Evolutionary conservation across 2,113 vertebrate genomes (phyloP).

Genomic region (Procapra przewalskii): DNA sequence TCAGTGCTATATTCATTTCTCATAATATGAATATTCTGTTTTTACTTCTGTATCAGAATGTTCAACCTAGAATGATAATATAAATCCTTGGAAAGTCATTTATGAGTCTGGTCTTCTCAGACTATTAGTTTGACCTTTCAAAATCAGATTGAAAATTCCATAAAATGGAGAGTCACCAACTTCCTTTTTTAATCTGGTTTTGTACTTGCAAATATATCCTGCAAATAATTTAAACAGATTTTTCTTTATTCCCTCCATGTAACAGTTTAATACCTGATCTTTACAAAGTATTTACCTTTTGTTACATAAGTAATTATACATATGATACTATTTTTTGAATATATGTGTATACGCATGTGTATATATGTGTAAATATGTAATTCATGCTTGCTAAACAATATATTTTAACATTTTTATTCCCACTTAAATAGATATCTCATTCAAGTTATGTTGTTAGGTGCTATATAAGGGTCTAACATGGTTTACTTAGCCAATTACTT

Average conservation of each 20-base stretch:
- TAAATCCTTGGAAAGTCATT: conserved; percentile 2
- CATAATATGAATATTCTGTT: conserved; percentile 16
- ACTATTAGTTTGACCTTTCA: conserved; percentile 9
- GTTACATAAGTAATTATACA: background rate
- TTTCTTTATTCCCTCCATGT: background rate
- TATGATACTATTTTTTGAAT: background rate
- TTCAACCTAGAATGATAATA: background rate
- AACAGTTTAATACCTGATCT: background rate
- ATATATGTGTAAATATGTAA: background rate
- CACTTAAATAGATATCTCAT: background rate
- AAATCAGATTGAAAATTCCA: conserved; percentile 12
- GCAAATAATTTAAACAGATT: background rate
- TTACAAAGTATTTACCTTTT: background rate
- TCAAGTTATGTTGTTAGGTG: background rate
- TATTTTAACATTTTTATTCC: background rate
- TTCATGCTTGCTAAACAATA: background rate
- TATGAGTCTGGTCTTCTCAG: background rate
- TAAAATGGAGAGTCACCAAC: background rate
- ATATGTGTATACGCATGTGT: background rate
- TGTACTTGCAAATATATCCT: background rate
- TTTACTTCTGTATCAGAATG: conserved; percentile 11
- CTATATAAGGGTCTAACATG: background rate
- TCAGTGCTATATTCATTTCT: background rate
- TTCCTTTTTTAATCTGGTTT: background rate
- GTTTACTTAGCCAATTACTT: background rate